Evolutionary conservation across 1,140 invertebrate genomes (phyloP).

Genomic region (Drosophila simulans): DNA sequence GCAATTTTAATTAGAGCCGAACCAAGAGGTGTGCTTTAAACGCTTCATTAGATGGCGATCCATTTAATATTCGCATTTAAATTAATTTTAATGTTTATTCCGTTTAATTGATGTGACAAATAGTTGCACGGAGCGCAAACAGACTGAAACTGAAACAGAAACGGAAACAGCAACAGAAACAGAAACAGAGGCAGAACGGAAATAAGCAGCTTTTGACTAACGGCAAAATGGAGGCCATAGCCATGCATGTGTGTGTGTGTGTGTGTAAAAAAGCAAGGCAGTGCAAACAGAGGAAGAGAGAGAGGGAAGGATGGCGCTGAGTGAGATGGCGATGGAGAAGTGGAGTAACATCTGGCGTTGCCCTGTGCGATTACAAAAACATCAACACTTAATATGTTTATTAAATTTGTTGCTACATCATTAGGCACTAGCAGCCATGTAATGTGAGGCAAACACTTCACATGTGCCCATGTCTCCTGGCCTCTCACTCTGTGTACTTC

Average conservation of each 20-base stretch:
- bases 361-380: constrained; percentile 74
- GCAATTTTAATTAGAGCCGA: constrained; percentile 21
- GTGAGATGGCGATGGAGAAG: not conserved
- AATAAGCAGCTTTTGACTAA: constrained; percentile 49
- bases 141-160: not conserved
- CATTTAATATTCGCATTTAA: constrained; percentile 39
- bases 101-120: constrained; percentile 44
- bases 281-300: not conserved
- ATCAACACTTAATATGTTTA: constrained; percentile 83
- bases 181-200: constrained; percentile 41
- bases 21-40: constrained; percentile 1
- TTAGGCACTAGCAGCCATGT: constrained; percentile 80
- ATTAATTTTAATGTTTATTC: constrained; percentile 45
- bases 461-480: constrained; percentile 20
- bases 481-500: constrained; percentile 4
- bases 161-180: constrained; percentile 2
- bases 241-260: not conserved
- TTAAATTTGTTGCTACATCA: constrained; percentile 84
- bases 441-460: constrained; percentile 75
- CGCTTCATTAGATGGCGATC: constrained; percentile 33
- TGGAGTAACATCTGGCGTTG: constrained; percentile 37
- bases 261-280: constrained; percentile 5
- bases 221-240: constrained; percentile 40
- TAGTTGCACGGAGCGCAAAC: constrained; percentile 3
- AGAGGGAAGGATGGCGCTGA: too few relatives aligned